Base-by-base conservation (phyloP, 1,140 invertebrate genomes). In the Drosophila murphyi region DNA sequence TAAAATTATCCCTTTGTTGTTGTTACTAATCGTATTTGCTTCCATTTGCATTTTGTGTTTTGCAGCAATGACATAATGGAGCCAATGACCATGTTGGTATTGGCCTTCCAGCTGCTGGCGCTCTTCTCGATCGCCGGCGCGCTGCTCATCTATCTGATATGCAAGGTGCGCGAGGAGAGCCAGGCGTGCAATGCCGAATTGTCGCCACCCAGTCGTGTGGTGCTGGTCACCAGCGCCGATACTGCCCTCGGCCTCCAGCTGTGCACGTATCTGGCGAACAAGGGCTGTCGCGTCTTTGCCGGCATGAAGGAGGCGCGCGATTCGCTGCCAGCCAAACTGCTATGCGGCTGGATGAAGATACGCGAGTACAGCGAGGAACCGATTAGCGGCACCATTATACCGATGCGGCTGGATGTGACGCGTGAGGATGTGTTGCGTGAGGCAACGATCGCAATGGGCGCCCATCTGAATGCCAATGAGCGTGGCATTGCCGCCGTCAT, bases 401-500 rank as follows among this genome's bases (percentile, higher is more conserved):
- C 96, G 3, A 92, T 97, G 72, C 95, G 95, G 45, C 85, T 97
- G 72, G 96, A 97, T 88, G 95, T 97, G 2, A 96, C 96, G 0
- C 93, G 96, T 29, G 96, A 97, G 92, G 96, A 97, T 87, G 93
- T 96, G 73, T 91, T 97, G 43, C 96, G 96, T 69, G 96, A 96
- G 92, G 96, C 96, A 4, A 95, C 96, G 10, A 95, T 96, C 63
- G 94, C 95, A 5, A 95, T 97, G 63, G 95, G 96, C 20, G 95
- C 96, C 41, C 96, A 97, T 93, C 92, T 97, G 69, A 96, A 96
- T 59, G 96, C 96, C 28, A 96, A 96, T 43, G 96, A 97, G 93
- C 96, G 96, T 82, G 96, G 96, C 74, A 94, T 97, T 59, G 96
- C 96, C 95, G 96, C 96, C 37, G 96, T 97, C 3, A 95, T 97